Evolutionary conservation across 2,113 vertebrate species (phyloP).

Genomic region (Dermatemys mawii): DNA sequence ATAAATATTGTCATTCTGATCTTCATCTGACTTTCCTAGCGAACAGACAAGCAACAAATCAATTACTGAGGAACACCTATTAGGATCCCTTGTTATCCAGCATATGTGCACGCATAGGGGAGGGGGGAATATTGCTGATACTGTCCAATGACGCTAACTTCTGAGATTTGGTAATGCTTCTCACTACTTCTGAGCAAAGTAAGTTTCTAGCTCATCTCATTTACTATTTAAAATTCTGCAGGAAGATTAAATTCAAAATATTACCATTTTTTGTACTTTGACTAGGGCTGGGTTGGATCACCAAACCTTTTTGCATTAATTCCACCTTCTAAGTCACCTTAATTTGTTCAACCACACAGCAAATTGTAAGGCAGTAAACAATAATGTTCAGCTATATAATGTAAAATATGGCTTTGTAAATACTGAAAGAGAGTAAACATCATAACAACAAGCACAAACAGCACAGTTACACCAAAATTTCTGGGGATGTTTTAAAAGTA

Average conservation of each 20-base stretch:
- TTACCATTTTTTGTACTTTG: not conserved
- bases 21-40: constrained; percentile 84
- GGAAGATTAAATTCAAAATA: not conserved
- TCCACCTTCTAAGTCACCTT: not conserved
- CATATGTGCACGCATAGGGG: not conserved
- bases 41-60: constrained; percentile 77
- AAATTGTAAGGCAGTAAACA: not conserved
- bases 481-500: not conserved
- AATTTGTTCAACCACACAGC: not conserved
- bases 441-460: constrained; percentile 18
- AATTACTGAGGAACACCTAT: constrained; percentile 74
- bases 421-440: constrained; percentile 14
- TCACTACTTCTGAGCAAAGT: not conserved
- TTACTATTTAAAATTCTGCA: not conserved
- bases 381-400: not conserved
- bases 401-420: not conserved
- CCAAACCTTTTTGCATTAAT: not conserved
- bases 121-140: not conserved
- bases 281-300: not conserved
- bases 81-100: constrained; percentile 44
- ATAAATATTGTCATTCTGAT: constrained; percentile 84
- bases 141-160: not conserved
- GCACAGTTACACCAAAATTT: not conserved
- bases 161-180: not conserved
- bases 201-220: not conserved